phyloP scores from a whole-genome alignment of 2,888 invertebrate genomes.

The Latheticus oryzae region DNA sequence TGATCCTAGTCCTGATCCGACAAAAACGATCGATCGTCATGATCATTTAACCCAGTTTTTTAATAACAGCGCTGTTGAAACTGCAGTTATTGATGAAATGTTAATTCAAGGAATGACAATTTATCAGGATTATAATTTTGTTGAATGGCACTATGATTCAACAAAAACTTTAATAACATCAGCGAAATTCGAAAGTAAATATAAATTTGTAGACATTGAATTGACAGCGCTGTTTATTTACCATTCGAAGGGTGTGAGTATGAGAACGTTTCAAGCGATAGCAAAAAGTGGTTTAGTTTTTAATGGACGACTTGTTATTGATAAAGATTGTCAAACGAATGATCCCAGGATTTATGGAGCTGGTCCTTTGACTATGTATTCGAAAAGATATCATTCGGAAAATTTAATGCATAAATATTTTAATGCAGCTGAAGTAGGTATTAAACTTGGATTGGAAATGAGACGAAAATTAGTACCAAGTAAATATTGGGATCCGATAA shows the following conservation, averaged over 20 bases:
- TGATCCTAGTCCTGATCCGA: conserved; percentile 65
- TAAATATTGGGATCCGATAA: conserved; percentile 6
- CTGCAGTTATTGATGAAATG: conserved; percentile 66
- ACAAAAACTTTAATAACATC: conserved; percentile 55
- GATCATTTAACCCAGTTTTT: conserved; percentile 51
- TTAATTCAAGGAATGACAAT: conserved; percentile 63
- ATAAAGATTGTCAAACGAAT: conserved; percentile 72
- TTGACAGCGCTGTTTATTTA: conserved; percentile 73
- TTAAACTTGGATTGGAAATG: conserved; percentile 65
- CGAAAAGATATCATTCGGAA: conserved; percentile 70
- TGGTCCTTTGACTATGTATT: conserved; percentile 74
- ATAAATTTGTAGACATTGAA: conserved; percentile 64
- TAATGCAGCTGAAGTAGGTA: conserved; percentile 74
- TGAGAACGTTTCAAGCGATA: conserved; percentile 67
- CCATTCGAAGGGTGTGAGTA: conserved; percentile 67
- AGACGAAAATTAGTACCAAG: conserved; percentile 48
- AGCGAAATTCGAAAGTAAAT: conserved; percentile 68
- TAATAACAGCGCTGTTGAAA: conserved; percentile 67
- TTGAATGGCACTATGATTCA: conserved; percentile 66
- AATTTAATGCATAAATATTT: conserved; percentile 69
- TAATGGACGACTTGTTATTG: conserved; percentile 71
- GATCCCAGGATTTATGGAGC: conserved; percentile 75
- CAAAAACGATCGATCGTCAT: conserved; percentile 37
- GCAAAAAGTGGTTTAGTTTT: conserved; percentile 62
- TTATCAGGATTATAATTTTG: conserved; percentile 69